Evolutionary conservation across 2,797 vertebrate species (phyloP).

Genomic region (Glyptemys insculpta): DNA sequence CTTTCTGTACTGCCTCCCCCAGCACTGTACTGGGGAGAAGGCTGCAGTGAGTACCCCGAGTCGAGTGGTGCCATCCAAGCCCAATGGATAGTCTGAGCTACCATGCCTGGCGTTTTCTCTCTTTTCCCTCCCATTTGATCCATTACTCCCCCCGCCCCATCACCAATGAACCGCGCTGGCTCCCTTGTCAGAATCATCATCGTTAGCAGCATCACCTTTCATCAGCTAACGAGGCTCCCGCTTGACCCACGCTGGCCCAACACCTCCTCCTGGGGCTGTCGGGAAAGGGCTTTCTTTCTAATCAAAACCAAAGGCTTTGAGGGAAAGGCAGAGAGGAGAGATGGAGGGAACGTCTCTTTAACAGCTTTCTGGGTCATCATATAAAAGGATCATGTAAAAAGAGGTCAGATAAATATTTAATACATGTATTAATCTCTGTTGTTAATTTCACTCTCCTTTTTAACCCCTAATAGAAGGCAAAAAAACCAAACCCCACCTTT

Average conservation of each 20-base stretch:
- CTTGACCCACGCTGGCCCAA: accelerated
- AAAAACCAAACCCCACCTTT: conserved; percentile 50
- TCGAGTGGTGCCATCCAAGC: background rate
- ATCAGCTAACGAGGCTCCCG: background rate
- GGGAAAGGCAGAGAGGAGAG: conserved; percentile 9
- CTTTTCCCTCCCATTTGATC: background rate
- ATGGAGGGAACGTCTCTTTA: conserved; percentile 47
- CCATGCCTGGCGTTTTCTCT: accelerated
- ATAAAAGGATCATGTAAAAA: conserved; percentile 74
- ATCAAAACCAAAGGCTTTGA: conserved; percentile 45
- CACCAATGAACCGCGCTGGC: no score
- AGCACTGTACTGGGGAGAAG: background rate
- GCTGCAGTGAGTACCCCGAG: background rate
- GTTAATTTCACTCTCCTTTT: conserved; percentile 74
- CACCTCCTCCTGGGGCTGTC: background rate
- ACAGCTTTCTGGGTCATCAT: conserved; percentile 72
- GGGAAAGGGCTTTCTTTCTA: background rate
- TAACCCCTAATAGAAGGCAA: background rate
- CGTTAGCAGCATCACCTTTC: background rate
- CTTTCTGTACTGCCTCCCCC: background rate
- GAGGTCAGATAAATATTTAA: conserved; percentile 83
- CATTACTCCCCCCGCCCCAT: background rate
- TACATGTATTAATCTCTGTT: conserved; percentile 79
- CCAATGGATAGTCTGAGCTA: background rate
- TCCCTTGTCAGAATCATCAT: background rate